A percentile compares a stretch with the other conserved stretches of the same genome.
phyloP scores from a whole-genome alignment of 2,797 vertebrate genomes.

The Bovichtus variegatus region DNA sequence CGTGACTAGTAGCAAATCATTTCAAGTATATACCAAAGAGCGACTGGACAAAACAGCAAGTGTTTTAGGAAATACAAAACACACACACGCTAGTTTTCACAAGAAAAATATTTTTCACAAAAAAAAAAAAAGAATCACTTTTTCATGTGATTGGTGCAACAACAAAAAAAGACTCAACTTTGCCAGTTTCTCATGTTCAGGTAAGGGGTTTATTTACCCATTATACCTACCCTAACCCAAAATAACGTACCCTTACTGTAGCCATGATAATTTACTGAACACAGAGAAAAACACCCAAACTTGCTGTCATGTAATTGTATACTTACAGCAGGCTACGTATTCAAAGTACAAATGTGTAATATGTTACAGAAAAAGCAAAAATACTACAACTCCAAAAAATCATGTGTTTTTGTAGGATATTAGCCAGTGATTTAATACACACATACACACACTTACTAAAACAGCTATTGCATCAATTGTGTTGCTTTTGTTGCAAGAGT shows the following conservation, averaged over 20 bases:
- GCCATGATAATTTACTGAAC: background rate
- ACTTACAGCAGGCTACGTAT: background rate
- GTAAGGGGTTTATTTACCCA: background rate
- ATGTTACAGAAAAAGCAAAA: background rate
- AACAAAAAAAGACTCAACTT: background rate
- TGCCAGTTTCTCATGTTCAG: background rate
- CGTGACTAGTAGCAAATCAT: background rate
- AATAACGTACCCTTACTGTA: background rate
- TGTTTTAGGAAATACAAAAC: background rate
- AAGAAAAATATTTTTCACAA: background rate
- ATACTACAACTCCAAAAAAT: background rate
- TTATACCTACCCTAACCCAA: no score
- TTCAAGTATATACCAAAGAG: background rate
- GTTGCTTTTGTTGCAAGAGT: conserved; percentile 1
- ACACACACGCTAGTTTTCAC: background rate
- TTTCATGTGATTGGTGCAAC: background rate
- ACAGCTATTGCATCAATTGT: conserved; percentile 36
- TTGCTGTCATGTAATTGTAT: background rate
- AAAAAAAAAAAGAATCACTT: background rate
- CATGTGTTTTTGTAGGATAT: background rate
- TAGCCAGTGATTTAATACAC: background rate
- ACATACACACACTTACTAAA: background rate
- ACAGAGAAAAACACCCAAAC: background rate
- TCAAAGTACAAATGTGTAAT: background rate
- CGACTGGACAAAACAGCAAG: background rate